Base-by-base conservation (phyloP, 2,113 vertebrate species). In the Spea multiplicata region DNA sequence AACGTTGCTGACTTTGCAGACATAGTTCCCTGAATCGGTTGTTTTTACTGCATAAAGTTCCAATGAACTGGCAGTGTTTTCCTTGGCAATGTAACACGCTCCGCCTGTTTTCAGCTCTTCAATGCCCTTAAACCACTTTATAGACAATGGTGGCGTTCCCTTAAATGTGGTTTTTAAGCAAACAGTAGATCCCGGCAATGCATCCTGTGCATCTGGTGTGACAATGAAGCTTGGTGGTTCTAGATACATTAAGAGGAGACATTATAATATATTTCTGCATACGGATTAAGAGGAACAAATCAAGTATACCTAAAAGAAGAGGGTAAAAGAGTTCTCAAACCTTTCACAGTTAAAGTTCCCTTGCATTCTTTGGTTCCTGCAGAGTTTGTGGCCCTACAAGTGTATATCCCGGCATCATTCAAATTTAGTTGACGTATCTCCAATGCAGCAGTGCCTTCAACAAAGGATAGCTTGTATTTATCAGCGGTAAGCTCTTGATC, bases 281-380 rank as follows among this genome's bases (percentile, higher is more conserved):
- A 82, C 82, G 52, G 75, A 73, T 65, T 62, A 68, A 78, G 75
- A 9, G 79, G 74, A 76, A 82, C 44, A 46, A 49, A 8, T 59
- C 6, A 66, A 6, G 65, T 14, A 3, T 2, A 53, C 7, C 66
- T 64, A 7, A 66, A 66, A 81, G 77, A 82, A 83, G 66, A 78
- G 81, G 84, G 71, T 30, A 2, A 55, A 78, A 17, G 82, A 86
- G 80, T 3, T 70, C 74, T 70, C 86, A 87, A 89, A 99, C 97
- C 97, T 99, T 97, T 97, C 82, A 98, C 94, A 79, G 94, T 92
- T 83, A 99, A 89, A 13, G 95, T 94, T 86, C 96, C 95, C 13
- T 93, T 95, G 87, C 91, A 95, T 66, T 98, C 96, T 88, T 96
- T 96, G 85, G 91, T 93, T 81, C 97, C 97, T 72, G 97, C 95